Conservation (phyloP, 2,113 vertebrate species). For the Amazona vittata region DNA sequence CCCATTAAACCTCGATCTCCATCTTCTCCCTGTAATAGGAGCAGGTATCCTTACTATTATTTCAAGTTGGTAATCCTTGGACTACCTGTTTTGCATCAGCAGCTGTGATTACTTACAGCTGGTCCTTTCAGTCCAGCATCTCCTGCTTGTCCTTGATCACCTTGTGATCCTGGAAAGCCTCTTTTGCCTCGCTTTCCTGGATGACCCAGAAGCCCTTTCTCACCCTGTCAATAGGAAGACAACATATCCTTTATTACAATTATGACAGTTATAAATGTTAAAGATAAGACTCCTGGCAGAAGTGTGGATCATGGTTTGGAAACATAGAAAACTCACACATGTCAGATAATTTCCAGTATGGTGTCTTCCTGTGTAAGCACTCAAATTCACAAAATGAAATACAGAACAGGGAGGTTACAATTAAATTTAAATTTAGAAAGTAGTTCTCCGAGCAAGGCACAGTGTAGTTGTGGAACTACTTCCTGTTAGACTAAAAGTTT, state of each 20-base stretch:
- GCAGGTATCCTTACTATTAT: slow-evolving; percentile 7
- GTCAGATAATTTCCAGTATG: background rate
- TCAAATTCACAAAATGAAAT: background rate
- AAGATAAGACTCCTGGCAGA: background rate
- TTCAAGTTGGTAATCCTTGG: background rate
- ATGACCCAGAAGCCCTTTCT: slow-evolving; percentile 85
- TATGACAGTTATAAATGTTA: background rate
- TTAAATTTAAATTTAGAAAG: background rate
- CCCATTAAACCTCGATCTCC: slow-evolving; percentile 88
- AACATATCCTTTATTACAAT: background rate
- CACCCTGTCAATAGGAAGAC: slow-evolving; percentile 79
- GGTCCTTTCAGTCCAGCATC: slow-evolving; percentile 86
- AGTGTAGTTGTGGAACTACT: background rate
- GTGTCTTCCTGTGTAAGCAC: background rate
- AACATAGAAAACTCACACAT: background rate
- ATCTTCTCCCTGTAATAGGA: slow-evolving; percentile 86
- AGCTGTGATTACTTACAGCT: slow-evolving; percentile 76
- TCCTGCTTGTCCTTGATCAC: slow-evolving; percentile 89
- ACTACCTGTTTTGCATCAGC: background rate
- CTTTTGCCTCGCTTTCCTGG: slow-evolving; percentile 83
- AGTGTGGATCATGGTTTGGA: background rate
- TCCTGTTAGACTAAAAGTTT: background rate
- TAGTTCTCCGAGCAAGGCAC: background rate
- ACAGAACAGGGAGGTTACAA: background rate
- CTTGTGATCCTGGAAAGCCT: slow-evolving; percentile 82